These are phyloP conservation scores for Eupithecia vulgata DNA, from an alignment of 2,888 invertebrate genomes.

Conservation along the genomic window DNA sequence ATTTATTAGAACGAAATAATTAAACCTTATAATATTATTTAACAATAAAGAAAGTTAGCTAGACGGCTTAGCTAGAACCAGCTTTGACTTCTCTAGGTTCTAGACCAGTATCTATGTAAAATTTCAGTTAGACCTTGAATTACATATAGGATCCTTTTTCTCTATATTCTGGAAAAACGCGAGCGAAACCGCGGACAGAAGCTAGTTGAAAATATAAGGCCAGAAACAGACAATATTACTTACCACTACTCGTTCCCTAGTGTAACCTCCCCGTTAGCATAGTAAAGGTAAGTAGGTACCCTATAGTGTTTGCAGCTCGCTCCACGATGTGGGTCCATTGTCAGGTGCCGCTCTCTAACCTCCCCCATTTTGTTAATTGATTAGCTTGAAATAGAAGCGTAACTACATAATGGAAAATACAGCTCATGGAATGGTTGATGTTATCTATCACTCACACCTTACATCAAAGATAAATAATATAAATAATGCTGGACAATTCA, in stretches of 20 bases:
- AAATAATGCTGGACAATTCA: too few species aligned
- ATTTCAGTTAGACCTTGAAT: background rate
- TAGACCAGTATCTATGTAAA: too few species aligned
- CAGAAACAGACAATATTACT: background rate
- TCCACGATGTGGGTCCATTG: background rate
- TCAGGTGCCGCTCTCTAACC: background rate
- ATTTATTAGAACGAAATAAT: too few species aligned
- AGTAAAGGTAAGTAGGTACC: background rate
- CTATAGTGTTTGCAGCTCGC: background rate
- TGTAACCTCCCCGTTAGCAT: background rate
- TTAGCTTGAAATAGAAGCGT: background rate
- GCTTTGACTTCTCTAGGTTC: too few species aligned
- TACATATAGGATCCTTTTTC: background rate
- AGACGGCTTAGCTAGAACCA: too few species aligned
- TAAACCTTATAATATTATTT: too few species aligned
- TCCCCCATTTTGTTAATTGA: conserved; percentile 4
- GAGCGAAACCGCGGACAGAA: background rate
- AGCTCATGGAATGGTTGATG: background rate
- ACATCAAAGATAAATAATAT: too few species aligned
- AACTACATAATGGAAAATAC: background rate
- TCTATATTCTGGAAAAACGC: background rate
- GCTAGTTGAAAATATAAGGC: background rate
- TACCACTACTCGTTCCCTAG: background rate
- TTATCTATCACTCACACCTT: background rate
- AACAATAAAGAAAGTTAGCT: too few species aligned